These are phyloP conservation scores for Dendrolimus kikuchii DNA, from an alignment of 1,140 invertebrate genomes.

Conservation along the genomic window DNA sequence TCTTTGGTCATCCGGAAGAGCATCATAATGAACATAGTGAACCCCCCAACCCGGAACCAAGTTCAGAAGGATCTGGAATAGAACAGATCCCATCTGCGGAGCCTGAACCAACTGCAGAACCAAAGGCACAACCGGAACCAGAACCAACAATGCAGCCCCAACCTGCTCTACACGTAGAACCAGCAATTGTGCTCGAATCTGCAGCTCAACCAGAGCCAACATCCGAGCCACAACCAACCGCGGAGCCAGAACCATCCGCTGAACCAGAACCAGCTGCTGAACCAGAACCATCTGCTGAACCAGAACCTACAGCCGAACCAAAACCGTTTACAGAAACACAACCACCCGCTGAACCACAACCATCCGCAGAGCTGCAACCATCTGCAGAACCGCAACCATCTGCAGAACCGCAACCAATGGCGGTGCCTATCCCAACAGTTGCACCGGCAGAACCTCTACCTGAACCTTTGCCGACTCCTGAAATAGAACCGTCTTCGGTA, in stretches of 20 bases:
- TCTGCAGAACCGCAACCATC: slow-evolving; percentile 20
- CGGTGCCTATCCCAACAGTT: slow-evolving; percentile 25
- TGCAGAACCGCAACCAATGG: slow-evolving; percentile 25
- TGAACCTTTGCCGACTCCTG: slow-evolving; percentile 13
- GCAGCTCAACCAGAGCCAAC: slow-evolving; percentile 31
- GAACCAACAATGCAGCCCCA: slow-evolving; percentile 5
- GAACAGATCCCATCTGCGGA: slow-evolving; percentile 13
- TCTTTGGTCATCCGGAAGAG: slow-evolving; percentile 35
- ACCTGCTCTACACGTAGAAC: slow-evolving; percentile 14
- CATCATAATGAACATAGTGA: slow-evolving; percentile 20
- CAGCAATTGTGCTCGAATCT: slow-evolving; percentile 27
- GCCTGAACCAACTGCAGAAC: slow-evolving; percentile 18
- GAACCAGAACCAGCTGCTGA: slow-evolving; percentile 28
- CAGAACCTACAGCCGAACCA: slow-evolving; percentile 27
- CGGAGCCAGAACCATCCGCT: slow-evolving; percentile 26
- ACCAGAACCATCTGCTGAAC: slow-evolving; percentile 26
- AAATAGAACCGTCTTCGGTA: slow-evolving; percentile 13
- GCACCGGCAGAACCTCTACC: slow-evolving; percentile 26
- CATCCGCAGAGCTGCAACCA: slow-evolving; percentile 19
- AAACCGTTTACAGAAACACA: slow-evolving; percentile 19
- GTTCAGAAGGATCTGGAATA: slow-evolving; percentile 13
- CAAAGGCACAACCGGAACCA: slow-evolving; percentile 19
- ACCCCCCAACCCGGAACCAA: slow-evolving; percentile 23
- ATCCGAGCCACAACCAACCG: slow-evolving; percentile 22
- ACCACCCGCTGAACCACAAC: slow-evolving; percentile 16